Base-by-base conservation (phyloP, 2,797 vertebrate species). In the Parambassis ranga region DNA sequence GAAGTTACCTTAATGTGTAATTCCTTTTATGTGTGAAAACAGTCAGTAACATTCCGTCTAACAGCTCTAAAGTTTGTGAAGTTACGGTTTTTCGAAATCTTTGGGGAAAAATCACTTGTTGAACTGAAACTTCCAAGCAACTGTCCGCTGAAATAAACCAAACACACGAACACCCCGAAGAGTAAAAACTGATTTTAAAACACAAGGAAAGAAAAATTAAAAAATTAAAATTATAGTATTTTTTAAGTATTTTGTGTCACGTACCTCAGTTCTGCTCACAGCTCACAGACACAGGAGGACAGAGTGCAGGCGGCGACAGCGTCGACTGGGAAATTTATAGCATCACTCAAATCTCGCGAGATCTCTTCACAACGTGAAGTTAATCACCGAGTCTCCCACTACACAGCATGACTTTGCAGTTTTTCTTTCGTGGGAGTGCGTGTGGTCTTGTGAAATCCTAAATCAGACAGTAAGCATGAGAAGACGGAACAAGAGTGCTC, bases 351-450 rank as follows among this genome's bases (percentile, higher is more conserved):
- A 7, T 91, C 88, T 92, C 92, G 92, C 92, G 92, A 91, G 51
- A 83, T 4, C 0, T 42, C 5, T 0, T 1, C 1, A 2, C 16
- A 23, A 65, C 51, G 77, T 15, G 76, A 82, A 16, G 3, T 8
- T 20, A 23, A 13, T 9, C 18, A 7, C 18, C 5, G 13, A 30
- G 2, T 8, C 20, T 47, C 9, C 1, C 16, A 26, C 56, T 8
- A 79, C 33, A 42, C 70, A 87, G 89, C 81, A 89, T 93, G 92
- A 93, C 92, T 91, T 75, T 81, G 91, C 92, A 91, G 1, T 79
- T 91, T 90, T 91, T 86, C 37, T 32, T 30, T 42, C 27, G 16
- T 22, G 36, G 36, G 22, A 58, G 24, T 27, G 3, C 7, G 4
- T 13, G 3, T 15, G 1, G 16, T 55, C 3, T 50, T 65, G 32